These are phyloP conservation scores for Macrophya alboannulata DNA, from an alignment of 2,888 invertebrate species.

Conservation along the genomic window DNA sequence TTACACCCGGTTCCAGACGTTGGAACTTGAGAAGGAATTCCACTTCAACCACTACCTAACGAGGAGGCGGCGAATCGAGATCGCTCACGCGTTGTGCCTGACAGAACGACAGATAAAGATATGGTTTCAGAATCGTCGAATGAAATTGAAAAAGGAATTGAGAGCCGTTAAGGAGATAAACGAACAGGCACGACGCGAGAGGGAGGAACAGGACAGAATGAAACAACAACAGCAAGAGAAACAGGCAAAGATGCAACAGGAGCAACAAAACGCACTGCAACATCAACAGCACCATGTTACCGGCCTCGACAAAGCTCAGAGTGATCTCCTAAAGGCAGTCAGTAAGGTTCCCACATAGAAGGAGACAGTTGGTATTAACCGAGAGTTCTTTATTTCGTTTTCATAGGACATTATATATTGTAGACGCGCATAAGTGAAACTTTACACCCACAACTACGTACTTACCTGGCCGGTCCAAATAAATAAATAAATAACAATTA, in stretches of 20 bases:
- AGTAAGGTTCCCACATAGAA: constrained; percentile 91
- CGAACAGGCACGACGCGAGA: constrained; percentile 94
- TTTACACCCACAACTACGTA: constrained; percentile 74
- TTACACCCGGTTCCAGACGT: constrained; percentile 98
- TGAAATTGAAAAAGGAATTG: constrained; percentile 98
- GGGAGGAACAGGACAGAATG: constrained; percentile 95
- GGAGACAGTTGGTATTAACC: constrained; percentile 61
- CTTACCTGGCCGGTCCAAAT: constrained; percentile 75
- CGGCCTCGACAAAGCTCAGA: constrained; percentile 88
- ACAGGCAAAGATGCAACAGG: constrained; percentile 89
- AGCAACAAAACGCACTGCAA: constrained; percentile 86
- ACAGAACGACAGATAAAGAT: constrained; percentile 98
- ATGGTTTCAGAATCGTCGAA: constrained; percentile 98
- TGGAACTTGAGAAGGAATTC: constrained; percentile 99
- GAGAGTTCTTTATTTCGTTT: constrained; percentile 46
- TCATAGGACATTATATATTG: constrained; percentile 40
- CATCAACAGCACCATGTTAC: constrained; percentile 89
- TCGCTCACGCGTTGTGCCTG: constrained; percentile 97
- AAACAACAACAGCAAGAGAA: constrained; percentile 95
- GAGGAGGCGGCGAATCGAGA: constrained; percentile 97
- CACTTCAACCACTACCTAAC: constrained; percentile 99
- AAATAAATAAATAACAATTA: constrained; percentile 36
- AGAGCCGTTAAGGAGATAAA: constrained; percentile 97
- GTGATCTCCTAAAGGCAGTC: constrained; percentile 89
- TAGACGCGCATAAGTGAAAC: constrained; percentile 50